These are phyloP conservation scores for Lamellibrachia luymesi DNA, from an alignment of 1,140 invertebrate species.

Conservation along the genomic window DNA sequence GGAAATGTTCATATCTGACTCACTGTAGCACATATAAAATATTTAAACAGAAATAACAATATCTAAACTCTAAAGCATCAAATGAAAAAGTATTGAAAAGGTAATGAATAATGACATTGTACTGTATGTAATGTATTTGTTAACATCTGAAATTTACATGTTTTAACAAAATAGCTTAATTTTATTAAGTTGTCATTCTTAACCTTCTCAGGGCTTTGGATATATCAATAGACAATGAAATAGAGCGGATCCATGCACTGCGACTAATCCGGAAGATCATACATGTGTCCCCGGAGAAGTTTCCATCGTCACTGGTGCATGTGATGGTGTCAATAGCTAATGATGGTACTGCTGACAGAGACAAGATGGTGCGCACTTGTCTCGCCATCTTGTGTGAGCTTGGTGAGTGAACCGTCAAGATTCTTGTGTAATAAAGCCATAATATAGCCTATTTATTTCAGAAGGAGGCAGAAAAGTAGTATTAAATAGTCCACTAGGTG, in stretches of 20 bases:
- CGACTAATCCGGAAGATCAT: slow-evolving; percentile 75
- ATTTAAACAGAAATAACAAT: too few species aligned
- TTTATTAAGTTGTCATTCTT: background rate
- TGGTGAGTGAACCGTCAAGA: slow-evolving; percentile 51
- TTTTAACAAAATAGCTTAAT: too few species aligned
- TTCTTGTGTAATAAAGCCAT: too few species aligned
- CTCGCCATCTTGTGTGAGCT: slow-evolving; percentile 84
- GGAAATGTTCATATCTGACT: too few species aligned
- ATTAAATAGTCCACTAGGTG: slow-evolving; percentile 1
- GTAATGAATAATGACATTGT: too few species aligned
- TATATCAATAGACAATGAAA: slow-evolving; percentile 76
- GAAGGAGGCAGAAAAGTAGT: too few species aligned
- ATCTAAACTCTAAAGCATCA: too few species aligned
- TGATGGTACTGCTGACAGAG: slow-evolving; percentile 71
- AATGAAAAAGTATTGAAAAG: too few species aligned
- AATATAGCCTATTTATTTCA: too few species aligned
- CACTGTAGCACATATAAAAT: too few species aligned
- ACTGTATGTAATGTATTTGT: too few species aligned
- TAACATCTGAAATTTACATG: too few species aligned
- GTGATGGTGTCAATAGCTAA: slow-evolving; percentile 78
- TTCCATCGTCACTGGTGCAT: slow-evolving; percentile 69
- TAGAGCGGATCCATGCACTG: slow-evolving; percentile 85
- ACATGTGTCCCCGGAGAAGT: slow-evolving; percentile 65
- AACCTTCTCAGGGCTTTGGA: slow-evolving; percentile 68
- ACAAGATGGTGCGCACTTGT: slow-evolving; percentile 76